Evolutionary conservation across 2,888 invertebrate genomes (phyloP).

Genomic region (Creontiades dilutus): DNA sequence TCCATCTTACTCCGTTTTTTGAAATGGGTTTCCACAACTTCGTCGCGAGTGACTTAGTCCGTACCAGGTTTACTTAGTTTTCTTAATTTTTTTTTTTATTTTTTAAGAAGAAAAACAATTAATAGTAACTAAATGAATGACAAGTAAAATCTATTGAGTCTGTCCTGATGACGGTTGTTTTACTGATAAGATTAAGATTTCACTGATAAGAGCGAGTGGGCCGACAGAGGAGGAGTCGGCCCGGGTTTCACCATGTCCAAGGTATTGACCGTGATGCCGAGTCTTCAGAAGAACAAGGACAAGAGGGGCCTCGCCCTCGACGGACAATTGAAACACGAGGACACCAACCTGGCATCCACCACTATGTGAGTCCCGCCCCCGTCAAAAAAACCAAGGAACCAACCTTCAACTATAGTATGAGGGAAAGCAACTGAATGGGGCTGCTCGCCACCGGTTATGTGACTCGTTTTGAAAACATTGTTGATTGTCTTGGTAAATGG

Average conservation of each 20-base stretch:
- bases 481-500: constrained; percentile 45
- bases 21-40: too few species aligned
- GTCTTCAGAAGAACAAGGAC: constrained; percentile 89
- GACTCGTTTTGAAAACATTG: constrained; percentile 7
- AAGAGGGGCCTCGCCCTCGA: constrained; percentile 91
- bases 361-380: constrained; percentile 85
- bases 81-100: too few species aligned
- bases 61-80: too few species aligned
- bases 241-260: constrained; percentile 92
- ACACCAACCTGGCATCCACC: constrained; percentile 91
- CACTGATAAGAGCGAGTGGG: constrained; percentile 63
- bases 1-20: too few species aligned
- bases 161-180: not conserved
- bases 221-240: constrained; percentile 82
- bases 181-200: constrained; percentile 4
- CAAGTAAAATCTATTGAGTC: not conserved
- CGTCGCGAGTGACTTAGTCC: too few species aligned
- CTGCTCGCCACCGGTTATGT: constrained; percentile 42
- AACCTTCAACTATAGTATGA: constrained; percentile 32
- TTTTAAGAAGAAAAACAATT: not conserved
- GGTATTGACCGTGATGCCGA: constrained; percentile 87
- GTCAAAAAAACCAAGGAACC: constrained; percentile 33
- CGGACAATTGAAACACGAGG: constrained; percentile 92
- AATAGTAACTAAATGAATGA: not conserved
- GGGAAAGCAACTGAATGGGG: constrained; percentile 54